A percentile compares a stretch with the other conserved stretches of the same genome.
These are phyloP conservation scores for Tridacna crocea DNA, from an alignment of 2,888 invertebrate genomes.

Conservation along the genomic window DNA sequence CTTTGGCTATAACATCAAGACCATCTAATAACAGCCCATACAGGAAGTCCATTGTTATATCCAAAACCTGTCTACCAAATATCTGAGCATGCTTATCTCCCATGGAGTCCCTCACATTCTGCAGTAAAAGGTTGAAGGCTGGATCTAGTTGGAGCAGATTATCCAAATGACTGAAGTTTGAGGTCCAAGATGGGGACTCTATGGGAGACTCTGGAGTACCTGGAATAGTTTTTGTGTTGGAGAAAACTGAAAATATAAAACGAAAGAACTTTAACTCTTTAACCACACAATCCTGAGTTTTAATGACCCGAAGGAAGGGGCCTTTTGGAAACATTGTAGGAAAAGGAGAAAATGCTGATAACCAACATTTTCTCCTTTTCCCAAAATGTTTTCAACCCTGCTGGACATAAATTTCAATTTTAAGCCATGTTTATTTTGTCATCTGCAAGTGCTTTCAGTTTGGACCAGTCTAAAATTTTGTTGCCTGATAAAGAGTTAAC, in stretches of 20 bases:
- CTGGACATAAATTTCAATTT: no score
- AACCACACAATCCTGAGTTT: no score
- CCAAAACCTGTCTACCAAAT: constrained; percentile 76
- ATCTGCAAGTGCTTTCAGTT: no score
- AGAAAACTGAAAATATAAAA: constrained; percentile 62
- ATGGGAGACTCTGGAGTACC: constrained; percentile 41
- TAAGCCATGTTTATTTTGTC: no score
- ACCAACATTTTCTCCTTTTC: no score
- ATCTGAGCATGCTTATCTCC: constrained; percentile 69
- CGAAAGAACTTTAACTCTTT: no score
- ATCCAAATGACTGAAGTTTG: constrained; percentile 59
- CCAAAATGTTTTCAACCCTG: no score
- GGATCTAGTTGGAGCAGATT: constrained; percentile 72
- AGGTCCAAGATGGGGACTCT: constrained; percentile 48
- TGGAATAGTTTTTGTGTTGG: constrained; percentile 31
- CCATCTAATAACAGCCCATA: constrained; percentile 74
- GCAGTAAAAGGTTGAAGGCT: constrained; percentile 71
- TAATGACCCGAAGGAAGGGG: no score
- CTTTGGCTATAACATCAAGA: constrained; percentile 51
- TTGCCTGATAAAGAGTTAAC: no score
- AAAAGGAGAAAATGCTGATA: no score
- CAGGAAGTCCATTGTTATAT: constrained; percentile 73
- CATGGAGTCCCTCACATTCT: constrained; percentile 68
- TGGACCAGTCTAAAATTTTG: no score
- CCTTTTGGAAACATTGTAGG: no score